Evolutionary conservation across 2,797 vertebrate species (phyloP).

Genomic region (Vespertilio murinus): DNA sequence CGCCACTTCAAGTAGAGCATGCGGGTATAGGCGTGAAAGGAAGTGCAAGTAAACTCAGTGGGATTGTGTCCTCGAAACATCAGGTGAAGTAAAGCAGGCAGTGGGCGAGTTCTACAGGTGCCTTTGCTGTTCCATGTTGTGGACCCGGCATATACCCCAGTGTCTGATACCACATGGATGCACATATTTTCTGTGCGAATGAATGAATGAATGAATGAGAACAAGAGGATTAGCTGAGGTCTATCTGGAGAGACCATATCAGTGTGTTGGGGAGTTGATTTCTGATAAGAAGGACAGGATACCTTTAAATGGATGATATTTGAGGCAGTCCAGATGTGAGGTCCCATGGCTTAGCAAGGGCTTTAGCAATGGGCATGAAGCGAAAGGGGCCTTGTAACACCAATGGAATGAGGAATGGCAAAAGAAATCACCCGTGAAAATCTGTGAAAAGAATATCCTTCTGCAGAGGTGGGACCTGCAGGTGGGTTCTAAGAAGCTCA

Average conservation of each 20-base stretch:
- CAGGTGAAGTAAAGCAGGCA: background rate
- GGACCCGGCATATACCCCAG: rapidly evolving
- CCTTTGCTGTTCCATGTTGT: background rate
- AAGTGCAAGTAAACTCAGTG: background rate
- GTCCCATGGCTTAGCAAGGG: background rate
- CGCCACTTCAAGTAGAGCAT: background rate
- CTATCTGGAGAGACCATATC: background rate
- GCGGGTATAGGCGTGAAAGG: background rate
- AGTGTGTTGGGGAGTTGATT: background rate
- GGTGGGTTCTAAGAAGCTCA: too few species aligned
- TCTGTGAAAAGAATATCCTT: background rate
- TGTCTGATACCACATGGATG: background rate
- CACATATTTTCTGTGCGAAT: background rate
- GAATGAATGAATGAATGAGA: background rate
- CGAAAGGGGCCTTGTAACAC: background rate
- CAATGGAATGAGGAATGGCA: background rate
- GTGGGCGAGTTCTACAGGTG: background rate
- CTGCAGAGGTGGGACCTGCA: rapidly evolving
- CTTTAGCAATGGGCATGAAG: background rate
- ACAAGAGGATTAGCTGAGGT: background rate
- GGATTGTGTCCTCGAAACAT: background rate
- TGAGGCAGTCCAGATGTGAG: background rate
- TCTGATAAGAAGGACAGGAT: background rate
- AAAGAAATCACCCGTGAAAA: background rate
- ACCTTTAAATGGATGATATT: background rate